A percentile compares a stretch with the other conserved stretches of the same genome.
Conservation (phyloP, 2,797 vertebrate species). For the Malacoraja senta region DNA sequence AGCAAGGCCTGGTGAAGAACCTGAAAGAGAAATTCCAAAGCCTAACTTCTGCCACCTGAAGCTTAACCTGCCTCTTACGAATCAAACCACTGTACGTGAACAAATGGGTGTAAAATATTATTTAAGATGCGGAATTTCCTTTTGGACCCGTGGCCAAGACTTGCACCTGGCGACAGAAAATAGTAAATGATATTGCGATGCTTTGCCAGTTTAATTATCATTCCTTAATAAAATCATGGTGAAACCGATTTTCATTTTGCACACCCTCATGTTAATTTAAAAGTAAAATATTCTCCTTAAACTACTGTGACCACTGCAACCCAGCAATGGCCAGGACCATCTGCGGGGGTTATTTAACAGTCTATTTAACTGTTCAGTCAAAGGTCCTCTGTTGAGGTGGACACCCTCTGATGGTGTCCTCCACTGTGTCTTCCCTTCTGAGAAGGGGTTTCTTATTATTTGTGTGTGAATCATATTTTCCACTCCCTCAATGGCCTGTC, state of each 20-base stretch:
- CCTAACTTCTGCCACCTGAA: constrained; percentile 62
- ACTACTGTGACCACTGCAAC: neutral
- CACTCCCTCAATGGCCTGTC: neutral
- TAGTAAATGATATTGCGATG: neutral
- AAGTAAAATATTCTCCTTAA: neutral
- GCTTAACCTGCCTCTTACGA: neutral
- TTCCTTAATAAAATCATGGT: constrained; percentile 20
- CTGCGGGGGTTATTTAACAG: no score
- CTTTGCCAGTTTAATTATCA: constrained; percentile 28
- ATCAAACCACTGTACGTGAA: constrained; percentile 31
- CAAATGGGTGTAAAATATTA: constrained; percentile 17
- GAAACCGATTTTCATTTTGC: constrained; percentile 20
- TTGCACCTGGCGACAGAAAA: neutral
- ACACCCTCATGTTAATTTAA: constrained; percentile 28
- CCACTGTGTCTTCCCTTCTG: neutral
- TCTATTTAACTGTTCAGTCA: neutral
- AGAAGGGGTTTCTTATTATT: neutral
- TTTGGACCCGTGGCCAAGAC: neutral
- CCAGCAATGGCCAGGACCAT: neutral
- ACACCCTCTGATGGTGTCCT: neutral
- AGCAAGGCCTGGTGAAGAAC: constrained; percentile 72
- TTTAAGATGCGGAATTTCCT: neutral
- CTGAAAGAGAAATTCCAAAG: constrained; percentile 85
- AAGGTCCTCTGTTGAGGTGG: neutral
- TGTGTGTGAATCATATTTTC: neutral